These are phyloP conservation scores for Pipistrellus kuhlii DNA, from an alignment of 2,797 vertebrate species.

Conservation along the genomic window DNA sequence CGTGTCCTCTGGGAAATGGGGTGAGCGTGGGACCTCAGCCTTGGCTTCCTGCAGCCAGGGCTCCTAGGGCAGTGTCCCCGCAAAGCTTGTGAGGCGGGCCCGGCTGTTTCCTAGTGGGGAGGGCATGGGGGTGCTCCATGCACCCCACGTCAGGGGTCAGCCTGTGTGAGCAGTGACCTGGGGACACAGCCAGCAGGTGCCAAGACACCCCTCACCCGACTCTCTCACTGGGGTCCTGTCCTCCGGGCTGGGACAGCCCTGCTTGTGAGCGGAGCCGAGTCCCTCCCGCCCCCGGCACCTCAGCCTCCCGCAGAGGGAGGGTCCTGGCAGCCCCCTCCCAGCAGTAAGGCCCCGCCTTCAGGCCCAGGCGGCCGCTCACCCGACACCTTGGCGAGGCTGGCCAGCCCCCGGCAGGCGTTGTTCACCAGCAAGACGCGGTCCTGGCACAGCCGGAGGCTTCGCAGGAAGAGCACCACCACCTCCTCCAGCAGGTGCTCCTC, in stretches of 20 bases:
- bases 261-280: accelerated
- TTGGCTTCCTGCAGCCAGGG: accelerated
- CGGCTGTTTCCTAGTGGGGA: neutral
- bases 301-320: neutral
- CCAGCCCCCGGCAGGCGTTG: slow-evolving; percentile 83
- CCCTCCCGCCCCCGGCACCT: neutral
- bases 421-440: slow-evolving; percentile 82
- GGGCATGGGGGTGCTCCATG: neutral
- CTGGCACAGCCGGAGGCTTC: slow-evolving; percentile 72
- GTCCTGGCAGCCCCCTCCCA: neutral
- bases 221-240: neutral
- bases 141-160: accelerated
- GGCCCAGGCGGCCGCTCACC: slow-evolving; percentile 78
- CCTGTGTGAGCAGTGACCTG: neutral
- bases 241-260: too few species aligned
- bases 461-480: slow-evolving; percentile 77
- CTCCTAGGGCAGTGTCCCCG: accelerated
- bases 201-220: accelerated
- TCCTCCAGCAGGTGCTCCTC: slow-evolving; percentile 79
- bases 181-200: neutral
- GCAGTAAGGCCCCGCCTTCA: accelerated
- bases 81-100: accelerated
- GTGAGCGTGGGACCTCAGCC: accelerated
- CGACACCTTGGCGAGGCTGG: slow-evolving; percentile 85
- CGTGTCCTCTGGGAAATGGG: neutral